Conservation (phyloP, 2,888 invertebrate species). For the Heliconius sara region DNA sequence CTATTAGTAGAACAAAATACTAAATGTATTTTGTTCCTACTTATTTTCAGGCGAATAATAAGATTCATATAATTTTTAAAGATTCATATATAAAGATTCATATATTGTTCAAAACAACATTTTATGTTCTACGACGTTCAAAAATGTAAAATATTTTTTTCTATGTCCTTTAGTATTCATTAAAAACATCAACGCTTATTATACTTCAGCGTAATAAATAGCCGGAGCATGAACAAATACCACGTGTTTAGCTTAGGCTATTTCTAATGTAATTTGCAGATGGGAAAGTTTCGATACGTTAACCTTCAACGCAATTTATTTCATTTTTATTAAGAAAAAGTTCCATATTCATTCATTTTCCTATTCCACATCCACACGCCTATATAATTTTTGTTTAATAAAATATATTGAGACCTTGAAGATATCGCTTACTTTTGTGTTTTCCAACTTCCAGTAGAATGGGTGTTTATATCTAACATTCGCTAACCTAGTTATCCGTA, state of each 20-base stretch:
- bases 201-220: slow-evolving; percentile 12
- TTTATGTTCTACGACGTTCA: background rate
- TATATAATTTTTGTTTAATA: background rate
- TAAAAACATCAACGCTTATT: background rate
- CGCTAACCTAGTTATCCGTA: slow-evolving; percentile 6
- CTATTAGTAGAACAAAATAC: too few relatives aligned
- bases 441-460: background rate
- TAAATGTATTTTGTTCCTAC: too few relatives aligned
- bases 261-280: slow-evolving; percentile 9
- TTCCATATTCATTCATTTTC: background rate
- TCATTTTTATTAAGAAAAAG: background rate
- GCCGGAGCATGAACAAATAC: background rate
- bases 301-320: slow-evolving; percentile 3
- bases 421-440: background rate
- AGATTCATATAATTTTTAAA: too few relatives aligned
- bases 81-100: too few relatives aligned
- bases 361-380: background rate
- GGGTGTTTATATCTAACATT: slow-evolving; percentile 3
- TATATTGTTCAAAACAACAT: background rate
- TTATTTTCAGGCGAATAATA: too few relatives aligned
- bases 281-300: slow-evolving; percentile 18
- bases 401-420: background rate
- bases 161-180: background rate
- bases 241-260: slow-evolving; percentile 13
- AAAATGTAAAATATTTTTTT: background rate